Percentiles rank a stretch among this genome's conserved stretches.
phyloP scores from a whole-genome alignment of 2,888 invertebrate genomes.

The Ormyrus rosae region DNA sequence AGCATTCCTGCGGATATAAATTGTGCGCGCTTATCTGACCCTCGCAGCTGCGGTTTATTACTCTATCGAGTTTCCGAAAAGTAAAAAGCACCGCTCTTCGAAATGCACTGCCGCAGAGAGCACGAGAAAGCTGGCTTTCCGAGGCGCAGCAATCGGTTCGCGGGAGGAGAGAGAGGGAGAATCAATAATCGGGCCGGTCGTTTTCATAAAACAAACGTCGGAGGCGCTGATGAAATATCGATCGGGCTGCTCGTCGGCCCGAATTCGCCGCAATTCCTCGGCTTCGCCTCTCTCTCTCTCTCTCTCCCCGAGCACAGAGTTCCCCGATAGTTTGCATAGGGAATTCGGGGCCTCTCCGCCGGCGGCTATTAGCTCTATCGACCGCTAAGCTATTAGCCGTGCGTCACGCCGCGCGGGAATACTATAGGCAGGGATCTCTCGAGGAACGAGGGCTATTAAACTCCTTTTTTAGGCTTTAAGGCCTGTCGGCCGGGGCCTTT shows the following conservation, averaged over 20 bases:
- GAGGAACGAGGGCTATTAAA: too few species aligned
- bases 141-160: not conserved
- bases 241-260: slow-evolving; percentile 13
- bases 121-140: not conserved
- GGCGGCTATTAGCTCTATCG: slow-evolving; percentile 61
- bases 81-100: too few species aligned
- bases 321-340: slow-evolving; percentile 30
- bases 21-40: too few species aligned
- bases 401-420: slow-evolving; percentile 6
- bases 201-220: slow-evolving; percentile 23
- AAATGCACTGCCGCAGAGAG: not conserved
- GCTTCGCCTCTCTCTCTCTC: not conserved
- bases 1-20: too few species aligned
- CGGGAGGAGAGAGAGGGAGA: not conserved
- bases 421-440: too few species aligned
- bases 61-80: too few species aligned
- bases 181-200: slow-evolving; percentile 13
- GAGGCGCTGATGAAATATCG: slow-evolving; percentile 38
- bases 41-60: too few species aligned
- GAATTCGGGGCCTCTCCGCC: slow-evolving; percentile 13
- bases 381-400: slow-evolving; percentile 57
- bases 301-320: not conserved
- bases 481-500: too few species aligned
- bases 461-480: too few species aligned
- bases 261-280: slow-evolving; percentile 3